A percentile compares a stretch with the other conserved stretches of the same genome.
Conservation (phyloP, 2,113 vertebrate species). For the Myodes glareolus region DNA sequence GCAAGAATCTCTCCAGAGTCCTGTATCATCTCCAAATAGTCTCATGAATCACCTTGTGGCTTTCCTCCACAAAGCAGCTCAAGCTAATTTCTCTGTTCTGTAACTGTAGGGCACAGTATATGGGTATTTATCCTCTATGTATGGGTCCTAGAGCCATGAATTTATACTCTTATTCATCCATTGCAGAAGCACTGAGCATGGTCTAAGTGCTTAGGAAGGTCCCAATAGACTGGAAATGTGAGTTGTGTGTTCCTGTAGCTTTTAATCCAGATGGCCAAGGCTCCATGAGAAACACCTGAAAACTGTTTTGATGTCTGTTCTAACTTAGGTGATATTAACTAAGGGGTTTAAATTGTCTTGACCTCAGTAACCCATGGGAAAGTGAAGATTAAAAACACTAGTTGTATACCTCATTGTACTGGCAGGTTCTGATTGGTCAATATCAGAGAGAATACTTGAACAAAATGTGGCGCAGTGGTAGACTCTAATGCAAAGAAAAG, state of each 20-base stretch:
- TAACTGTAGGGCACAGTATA: neutral
- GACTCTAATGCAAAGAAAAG: neutral
- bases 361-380: neutral
- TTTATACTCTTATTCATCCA: neutral
- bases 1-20: slow-evolving; percentile 32
- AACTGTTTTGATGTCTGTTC: neutral
- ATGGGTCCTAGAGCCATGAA: neutral
- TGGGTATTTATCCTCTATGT: neutral
- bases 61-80: neutral
- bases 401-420: neutral
- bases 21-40: slow-evolving; percentile 11
- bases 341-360: neutral
- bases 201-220: neutral
- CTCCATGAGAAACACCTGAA: neutral
- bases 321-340: neutral
- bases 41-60: slow-evolving; percentile 39
- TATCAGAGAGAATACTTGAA: neutral
- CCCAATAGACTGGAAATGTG: neutral
- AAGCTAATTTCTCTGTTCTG: neutral
- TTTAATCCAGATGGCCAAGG: neutral
- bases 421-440: neutral
- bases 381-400: neutral
- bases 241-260: neutral
- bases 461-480: neutral
- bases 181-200: neutral